These are phyloP conservation scores for Machimus atricapillus DNA, from an alignment of 2,888 invertebrate genomes.

Conservation along the genomic window DNA sequence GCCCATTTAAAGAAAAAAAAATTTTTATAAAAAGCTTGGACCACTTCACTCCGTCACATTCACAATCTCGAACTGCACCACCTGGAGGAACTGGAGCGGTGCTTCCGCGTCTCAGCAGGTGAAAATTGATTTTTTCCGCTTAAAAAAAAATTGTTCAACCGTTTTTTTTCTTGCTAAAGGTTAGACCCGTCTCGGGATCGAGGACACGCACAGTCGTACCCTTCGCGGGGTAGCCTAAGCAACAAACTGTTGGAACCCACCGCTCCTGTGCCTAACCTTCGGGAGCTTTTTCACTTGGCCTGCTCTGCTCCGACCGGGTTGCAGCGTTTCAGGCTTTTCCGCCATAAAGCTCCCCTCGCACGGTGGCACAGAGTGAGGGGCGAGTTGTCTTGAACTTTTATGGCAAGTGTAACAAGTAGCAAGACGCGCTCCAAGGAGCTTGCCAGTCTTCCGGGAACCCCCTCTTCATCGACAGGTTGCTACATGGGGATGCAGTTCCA, in stretches of 20 bases:
- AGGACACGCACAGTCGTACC: not conserved
- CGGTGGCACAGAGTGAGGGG: not conserved
- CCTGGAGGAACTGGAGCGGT: not conserved
- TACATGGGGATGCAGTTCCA: no score
- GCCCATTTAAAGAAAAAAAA: not conserved
- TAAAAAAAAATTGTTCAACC: not conserved
- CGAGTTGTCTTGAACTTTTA: not conserved
- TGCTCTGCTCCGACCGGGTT: constrained; percentile 1
- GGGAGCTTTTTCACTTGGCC: constrained; percentile 8
- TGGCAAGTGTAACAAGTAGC: constrained; percentile 21
- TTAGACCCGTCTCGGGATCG: not conserved
- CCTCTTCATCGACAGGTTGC: not conserved
- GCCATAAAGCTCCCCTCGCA: not conserved
- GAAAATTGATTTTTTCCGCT: constrained; percentile 10
- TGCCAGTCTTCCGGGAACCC: not conserved
- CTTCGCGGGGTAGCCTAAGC: constrained; percentile 2
- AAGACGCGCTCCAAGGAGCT: not conserved
- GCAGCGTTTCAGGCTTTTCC: constrained; percentile 22
- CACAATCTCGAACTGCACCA: not conserved
- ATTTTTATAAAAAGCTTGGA: not conserved
- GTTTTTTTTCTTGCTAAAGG: not conserved
- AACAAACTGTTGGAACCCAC: constrained; percentile 23
- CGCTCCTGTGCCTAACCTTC: not conserved
- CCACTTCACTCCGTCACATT: not conserved
- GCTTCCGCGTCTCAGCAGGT: not conserved